Percentiles rank a stretch among this genome's conserved stretches.
These are phyloP conservation scores for Thoracochromis brauschi DNA, from an alignment of 2,113 vertebrate genomes.

Conservation along the genomic window DNA sequence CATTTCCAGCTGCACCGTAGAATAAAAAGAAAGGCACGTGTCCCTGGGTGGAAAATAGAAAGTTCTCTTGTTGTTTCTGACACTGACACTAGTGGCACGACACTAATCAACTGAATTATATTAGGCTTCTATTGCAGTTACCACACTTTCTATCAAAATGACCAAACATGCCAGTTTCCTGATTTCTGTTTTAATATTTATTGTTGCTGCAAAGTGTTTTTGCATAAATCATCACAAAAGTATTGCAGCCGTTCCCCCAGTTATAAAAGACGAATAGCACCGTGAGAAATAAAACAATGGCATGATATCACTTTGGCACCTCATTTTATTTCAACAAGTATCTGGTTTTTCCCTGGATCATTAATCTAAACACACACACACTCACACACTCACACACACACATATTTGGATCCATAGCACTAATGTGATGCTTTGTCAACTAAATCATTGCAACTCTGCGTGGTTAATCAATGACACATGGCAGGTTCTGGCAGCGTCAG, in stretches of 20 bases:
- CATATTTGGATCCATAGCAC: conserved; percentile 33
- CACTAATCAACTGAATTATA: neutral
- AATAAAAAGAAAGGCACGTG: neutral
- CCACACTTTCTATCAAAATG: neutral
- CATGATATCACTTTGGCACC: conserved; percentile 39
- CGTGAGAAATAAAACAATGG: conserved; percentile 37
- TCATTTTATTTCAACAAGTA: conserved; percentile 35
- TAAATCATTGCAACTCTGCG: conserved; percentile 58
- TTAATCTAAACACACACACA: conserved; percentile 40
- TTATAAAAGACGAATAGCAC: conserved; percentile 1
- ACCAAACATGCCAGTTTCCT: neutral
- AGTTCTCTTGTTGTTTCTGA: neutral
- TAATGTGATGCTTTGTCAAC: conserved; percentile 63
- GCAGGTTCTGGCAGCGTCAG: conserved; percentile 57
- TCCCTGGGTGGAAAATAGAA: neutral
- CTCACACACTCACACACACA: conserved; percentile 4
- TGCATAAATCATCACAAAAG: conserved; percentile 6
- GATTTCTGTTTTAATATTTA: neutral
- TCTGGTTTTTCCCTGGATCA: conserved; percentile 45
- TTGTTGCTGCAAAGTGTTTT: neutral
- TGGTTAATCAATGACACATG: conserved; percentile 69
- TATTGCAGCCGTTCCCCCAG: neutral
- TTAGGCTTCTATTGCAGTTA: neutral
- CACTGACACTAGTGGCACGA: neutral
- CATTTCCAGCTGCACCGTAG: neutral